Percentiles rank a stretch among this genome's conserved stretches.
Conservation (phyloP, 2,113 vertebrate species). For the Agapornis roseicollis region DNA sequence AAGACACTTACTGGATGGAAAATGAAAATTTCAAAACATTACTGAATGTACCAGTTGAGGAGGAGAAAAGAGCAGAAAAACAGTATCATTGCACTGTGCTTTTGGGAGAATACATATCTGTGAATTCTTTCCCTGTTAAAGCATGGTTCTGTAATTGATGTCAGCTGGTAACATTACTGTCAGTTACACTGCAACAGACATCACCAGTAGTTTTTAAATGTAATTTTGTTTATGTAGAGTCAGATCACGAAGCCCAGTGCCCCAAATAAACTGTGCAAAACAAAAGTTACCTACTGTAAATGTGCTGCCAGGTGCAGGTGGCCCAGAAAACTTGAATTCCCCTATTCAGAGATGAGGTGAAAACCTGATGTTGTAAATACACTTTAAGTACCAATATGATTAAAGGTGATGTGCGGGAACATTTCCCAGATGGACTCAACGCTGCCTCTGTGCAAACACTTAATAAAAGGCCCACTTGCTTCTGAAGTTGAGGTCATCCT, state of each 20-base stretch:
- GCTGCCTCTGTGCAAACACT: not conserved
- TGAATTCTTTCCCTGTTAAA: not conserved
- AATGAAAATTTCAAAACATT: not conserved
- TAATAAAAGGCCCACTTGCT: not conserved
- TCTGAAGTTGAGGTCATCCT: not conserved
- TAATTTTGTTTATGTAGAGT: not conserved
- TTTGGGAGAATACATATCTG: not conserved
- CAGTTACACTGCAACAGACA: not conserved
- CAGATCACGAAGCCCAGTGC: not conserved
- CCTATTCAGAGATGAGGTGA: not conserved
- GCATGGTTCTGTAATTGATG: not conserved
- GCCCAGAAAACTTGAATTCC: not conserved
- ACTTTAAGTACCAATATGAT: not conserved
- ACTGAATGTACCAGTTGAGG: not conserved
- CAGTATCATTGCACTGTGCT: not conserved
- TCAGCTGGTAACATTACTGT: not conserved
- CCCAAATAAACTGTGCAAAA: not conserved
- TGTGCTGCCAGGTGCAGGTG: not conserved
- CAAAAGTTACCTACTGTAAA: not conserved
- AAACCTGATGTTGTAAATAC: not conserved
- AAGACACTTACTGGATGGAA: not conserved
- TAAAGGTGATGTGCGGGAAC: not conserved
- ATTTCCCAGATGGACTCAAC: not conserved
- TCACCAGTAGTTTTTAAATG: conserved; percentile 25
- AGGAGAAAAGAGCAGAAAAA: not conserved